phyloP scores from a whole-genome alignment of 2,888 invertebrate species.

The Serripes groenlandicus region DNA sequence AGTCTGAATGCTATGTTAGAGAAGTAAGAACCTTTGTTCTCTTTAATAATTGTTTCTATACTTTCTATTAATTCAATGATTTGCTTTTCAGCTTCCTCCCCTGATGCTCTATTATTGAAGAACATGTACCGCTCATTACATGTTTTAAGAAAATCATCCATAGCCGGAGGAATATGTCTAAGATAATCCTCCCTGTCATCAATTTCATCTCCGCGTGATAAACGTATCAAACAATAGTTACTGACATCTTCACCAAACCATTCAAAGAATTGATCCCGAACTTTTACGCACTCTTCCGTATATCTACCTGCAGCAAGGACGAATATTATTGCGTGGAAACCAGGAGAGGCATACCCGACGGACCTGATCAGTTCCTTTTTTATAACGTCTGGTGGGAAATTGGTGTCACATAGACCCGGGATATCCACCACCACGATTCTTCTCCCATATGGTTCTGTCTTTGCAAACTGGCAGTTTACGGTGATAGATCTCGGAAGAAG shows the following conservation, averaged over 20 bases:
- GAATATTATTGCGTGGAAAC: slow-evolving; percentile 42
- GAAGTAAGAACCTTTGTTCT: slow-evolving; percentile 13
- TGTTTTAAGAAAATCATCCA: slow-evolving; percentile 1
- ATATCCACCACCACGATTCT: slow-evolving; percentile 42
- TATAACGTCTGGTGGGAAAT: slow-evolving; percentile 1
- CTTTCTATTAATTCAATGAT: not conserved
- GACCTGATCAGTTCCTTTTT: slow-evolving; percentile 17
- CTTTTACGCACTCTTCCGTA: slow-evolving; percentile 28
- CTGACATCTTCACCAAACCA: slow-evolving; percentile 25
- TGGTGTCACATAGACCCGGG: slow-evolving; percentile 46
- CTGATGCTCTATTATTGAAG: slow-evolving; percentile 27
- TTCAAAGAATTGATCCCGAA: slow-evolving; percentile 15
- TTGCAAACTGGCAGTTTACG: slow-evolving; percentile 3
- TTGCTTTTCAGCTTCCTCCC: slow-evolving; percentile 9
- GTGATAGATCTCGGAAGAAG: slow-evolving; percentile 7
- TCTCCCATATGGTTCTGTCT: slow-evolving; percentile 16
- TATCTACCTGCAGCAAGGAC: slow-evolving; percentile 29
- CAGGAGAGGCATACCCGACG: slow-evolving; percentile 17
- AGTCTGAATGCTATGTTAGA: slow-evolving; percentile 20
- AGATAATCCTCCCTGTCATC: not conserved
- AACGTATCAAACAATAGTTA: slow-evolving; percentile 22
- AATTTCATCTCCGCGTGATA: slow-evolving; percentile 31
- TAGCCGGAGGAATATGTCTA: not conserved
- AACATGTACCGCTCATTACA: slow-evolving; percentile 24
- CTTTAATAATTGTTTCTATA: not conserved